Evolutionary conservation across 2,797 vertebrate genomes (phyloP), one percentile per base, ranked within the genome.

Genomic region (Bradypodion ventrale): DNA sequence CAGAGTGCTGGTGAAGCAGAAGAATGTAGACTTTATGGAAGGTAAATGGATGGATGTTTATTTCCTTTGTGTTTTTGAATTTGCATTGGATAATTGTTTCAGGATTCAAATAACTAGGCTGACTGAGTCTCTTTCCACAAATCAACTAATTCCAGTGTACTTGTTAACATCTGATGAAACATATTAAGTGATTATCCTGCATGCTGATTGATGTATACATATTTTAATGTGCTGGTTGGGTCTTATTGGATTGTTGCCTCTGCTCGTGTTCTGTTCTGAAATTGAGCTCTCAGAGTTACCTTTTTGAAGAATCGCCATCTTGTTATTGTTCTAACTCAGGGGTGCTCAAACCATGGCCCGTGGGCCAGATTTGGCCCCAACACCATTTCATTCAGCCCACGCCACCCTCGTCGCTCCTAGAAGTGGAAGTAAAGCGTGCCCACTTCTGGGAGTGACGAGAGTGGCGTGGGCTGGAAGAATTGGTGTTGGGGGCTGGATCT

Each of bases 21-120:
- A 97, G 93, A 96, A 89, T 35, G 82, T 96, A 87, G 94, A 96
- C 72, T 99, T 99, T 85, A 95, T 94, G 92, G 96, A 98, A 1
- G 97, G 99, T 99, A 94, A 97, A 96, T 89, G 2, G 52, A 52
- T 25, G 1, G 21, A 75, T 10, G 62, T 68, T 66, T 66, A 44
- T 35, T 35, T 29, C 63, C 63, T 15, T n/a, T 32, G 63, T 32
- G n/a, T 49, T 44, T 78, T 65, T 83, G 63, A 83, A 83, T 44
- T 82, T 65, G 5, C 56, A 15, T 32, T 74, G 83, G 83, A n/a
- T 32, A 68, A 32, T 60, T 52, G 37, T 25, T 82, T 89, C 35
- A 19, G 25, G 3, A 52, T 73, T 23, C 27, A 40, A 29, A 13
- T 85, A 23, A 70, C 66, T 19, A 68, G 7, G 23, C 5, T 78